Percentiles rank a stretch among this genome's conserved stretches.
Evolutionary conservation across 1,140 invertebrate species (phyloP).

Genomic region (Ptiloglossa arizonensis): DNA sequence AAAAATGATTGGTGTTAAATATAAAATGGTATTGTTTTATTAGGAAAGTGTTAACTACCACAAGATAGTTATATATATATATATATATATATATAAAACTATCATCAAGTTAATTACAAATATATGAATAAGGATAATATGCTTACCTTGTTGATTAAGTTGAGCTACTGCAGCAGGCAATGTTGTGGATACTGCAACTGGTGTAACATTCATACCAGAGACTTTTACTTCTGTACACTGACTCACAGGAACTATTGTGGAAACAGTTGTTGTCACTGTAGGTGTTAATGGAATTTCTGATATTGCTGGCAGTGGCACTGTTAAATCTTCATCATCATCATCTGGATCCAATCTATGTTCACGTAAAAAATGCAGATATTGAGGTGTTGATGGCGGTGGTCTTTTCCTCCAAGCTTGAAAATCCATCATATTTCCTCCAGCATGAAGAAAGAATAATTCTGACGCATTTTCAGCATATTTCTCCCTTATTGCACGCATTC

Average conservation of each 20-base stretch:
- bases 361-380: constrained; percentile 89
- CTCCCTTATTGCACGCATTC: constrained; percentile 79
- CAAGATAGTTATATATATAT: not conserved
- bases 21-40: constrained; percentile 9
- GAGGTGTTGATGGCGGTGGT: constrained; percentile 87
- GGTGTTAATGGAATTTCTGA: constrained; percentile 69
- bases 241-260: constrained; percentile 59
- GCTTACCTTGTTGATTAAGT: constrained; percentile 83
- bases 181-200: constrained; percentile 84
- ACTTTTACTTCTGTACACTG: constrained; percentile 85
- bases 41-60: not conserved
- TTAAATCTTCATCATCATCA: constrained; percentile 83
- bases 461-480: constrained; percentile 90
- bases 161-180: constrained; percentile 84
- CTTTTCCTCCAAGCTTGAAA: constrained; percentile 91
- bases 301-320: constrained; percentile 67
- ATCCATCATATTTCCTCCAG: constrained; percentile 93
- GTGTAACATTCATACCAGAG: constrained; percentile 84
- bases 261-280: constrained; percentile 43
- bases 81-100: too few relatives aligned
- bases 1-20: constrained; percentile 20
- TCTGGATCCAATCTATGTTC: constrained; percentile 88
- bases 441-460: constrained; percentile 93
- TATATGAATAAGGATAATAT: not conserved
- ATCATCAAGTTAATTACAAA: not conserved